A percentile compares a stretch with the other conserved stretches of the same genome.
phyloP scores from a whole-genome alignment of 2,888 invertebrate genomes.

The Dysmachus trigonus region DNA sequence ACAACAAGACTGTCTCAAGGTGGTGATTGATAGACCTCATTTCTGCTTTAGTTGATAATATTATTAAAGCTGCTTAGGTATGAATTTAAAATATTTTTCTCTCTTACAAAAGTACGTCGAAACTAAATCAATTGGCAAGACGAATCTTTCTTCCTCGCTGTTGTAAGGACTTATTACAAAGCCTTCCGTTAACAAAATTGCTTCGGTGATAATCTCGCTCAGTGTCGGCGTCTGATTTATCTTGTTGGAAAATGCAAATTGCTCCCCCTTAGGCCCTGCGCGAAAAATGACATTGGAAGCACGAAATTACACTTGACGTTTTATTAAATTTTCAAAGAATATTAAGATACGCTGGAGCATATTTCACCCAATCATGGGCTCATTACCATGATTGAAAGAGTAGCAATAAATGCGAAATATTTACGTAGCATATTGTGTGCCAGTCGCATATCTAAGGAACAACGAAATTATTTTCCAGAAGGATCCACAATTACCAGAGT shows the following conservation, averaged over 20 bases:
- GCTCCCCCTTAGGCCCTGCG: not conserved
- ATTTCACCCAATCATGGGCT: not conserved
- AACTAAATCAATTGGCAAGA: not conserved
- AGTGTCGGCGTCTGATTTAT: not conserved
- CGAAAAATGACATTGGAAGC: not conserved
- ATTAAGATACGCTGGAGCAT: not conserved
- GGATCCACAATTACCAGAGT: not conserved
- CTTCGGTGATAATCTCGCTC: not conserved
- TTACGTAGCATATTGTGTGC: not conserved
- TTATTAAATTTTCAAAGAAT: not conserved
- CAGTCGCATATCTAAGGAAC: not conserved
- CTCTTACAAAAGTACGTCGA: not conserved
- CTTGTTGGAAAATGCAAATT: not conserved
- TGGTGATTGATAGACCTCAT: no score
- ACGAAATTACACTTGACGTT: not conserved
- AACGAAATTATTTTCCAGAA: not conserved
- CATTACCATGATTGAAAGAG: not conserved
- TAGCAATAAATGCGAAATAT: not conserved
- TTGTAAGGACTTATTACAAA: not conserved
- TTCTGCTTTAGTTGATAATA: no score
- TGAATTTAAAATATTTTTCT: not conserved
- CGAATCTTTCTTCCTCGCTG: not conserved
- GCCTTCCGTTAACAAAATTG: not conserved
- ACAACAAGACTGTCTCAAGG: no score
- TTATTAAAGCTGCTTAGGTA: no score